Base-by-base conservation (phyloP, 2,797 vertebrate species). In the Garrulus glandarius region DNA sequence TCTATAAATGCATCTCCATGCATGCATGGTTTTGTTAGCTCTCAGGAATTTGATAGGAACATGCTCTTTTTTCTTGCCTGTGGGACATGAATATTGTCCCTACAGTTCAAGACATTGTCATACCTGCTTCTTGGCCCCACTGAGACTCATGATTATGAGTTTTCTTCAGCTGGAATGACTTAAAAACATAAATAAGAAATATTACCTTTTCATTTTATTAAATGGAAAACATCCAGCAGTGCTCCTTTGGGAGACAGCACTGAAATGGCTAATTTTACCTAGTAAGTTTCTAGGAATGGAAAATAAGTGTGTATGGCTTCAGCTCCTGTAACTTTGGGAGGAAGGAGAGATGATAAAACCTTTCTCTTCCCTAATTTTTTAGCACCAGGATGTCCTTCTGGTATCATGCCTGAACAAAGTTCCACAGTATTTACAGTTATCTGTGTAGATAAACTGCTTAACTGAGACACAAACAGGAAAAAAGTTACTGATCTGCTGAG, bases 161-260 rank as follows among this genome's bases (percentile, higher is more conserved):
- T 89, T 83, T 16, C 71, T 83, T 34, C 46, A 85, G 37, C 15
- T 89, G 60, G n/a, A 82, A 80, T 61, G 64, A 64, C 72, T 78
- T 20, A 69, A 69, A 89, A 88, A 65, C 67, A 57, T 81, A 68
- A 89, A 94, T 72, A 15, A 89, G 56, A 89, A 91, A 91, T 91
- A 93, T 10, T 64, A 64, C 39, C 7, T 65, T 86, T 91, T 81
- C 15, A 39, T 80, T 89, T 91, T 83, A 26, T 61, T 83, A 57
- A 74, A 83, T 89, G 53, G 77, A 92, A 92, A 85, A 53, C 37
- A 85, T 89, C 20, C 26, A 57, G 8, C 76, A 59, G 1, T 30
- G 7, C 46, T 91, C 81, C 50, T 87, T 27, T 87, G 82, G 68
- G 75, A 71, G 21, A 60, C n/a, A 82, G 20, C 29, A 50, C 13